Conservation (phyloP, 2,113 vertebrate genomes). For the Antechinus stuartii region DNA sequence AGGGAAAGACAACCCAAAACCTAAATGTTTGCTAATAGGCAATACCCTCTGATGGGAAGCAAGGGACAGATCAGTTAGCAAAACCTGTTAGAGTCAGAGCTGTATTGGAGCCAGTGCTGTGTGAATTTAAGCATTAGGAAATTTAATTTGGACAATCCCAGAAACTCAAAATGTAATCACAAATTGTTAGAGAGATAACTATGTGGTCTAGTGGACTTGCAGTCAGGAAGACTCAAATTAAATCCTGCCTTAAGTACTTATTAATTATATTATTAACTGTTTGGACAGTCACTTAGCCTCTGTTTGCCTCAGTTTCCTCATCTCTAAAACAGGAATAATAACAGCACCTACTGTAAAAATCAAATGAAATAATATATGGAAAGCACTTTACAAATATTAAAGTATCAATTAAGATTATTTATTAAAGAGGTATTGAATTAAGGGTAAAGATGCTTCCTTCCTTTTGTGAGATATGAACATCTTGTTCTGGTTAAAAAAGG, state of each 20-base stretch:
- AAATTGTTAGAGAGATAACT: not conserved
- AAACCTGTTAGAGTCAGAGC: not conserved
- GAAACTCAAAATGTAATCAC: not conserved
- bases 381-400: not conserved
- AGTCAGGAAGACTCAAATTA: not conserved
- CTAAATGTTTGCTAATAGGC: not conserved
- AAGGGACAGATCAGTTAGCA: not conserved
- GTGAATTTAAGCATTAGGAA: not conserved
- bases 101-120: not conserved
- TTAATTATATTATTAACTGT: not conserved
- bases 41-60: not conserved
- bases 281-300: not conserved
- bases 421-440: not conserved
- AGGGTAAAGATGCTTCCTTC: not conserved
- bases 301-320: not conserved
- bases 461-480: not conserved
- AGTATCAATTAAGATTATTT: not conserved
- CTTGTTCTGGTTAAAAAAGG: not conserved
- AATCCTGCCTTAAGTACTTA: not conserved
- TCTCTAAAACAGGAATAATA: not conserved
- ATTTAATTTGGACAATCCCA: not conserved
- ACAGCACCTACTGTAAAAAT: not conserved
- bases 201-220: not conserved
- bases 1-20: not conserved
- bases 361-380: not conserved